Evolutionary conservation across 2,888 invertebrate genomes (phyloP).

Genomic region (Oscheius myriophilus): DNA sequence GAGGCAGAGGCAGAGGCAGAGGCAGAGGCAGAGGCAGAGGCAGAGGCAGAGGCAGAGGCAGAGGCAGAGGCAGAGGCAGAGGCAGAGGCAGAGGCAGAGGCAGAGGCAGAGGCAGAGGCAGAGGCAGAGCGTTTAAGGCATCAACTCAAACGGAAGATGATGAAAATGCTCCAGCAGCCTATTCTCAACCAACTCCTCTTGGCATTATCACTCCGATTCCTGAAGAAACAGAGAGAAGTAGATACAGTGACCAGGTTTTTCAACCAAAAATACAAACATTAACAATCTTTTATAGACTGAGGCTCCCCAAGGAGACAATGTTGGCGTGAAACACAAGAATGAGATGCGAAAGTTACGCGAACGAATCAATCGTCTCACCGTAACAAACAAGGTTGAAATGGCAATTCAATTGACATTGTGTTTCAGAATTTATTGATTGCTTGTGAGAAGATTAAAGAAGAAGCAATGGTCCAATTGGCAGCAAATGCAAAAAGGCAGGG

Average conservation of each 20-base stretch:
- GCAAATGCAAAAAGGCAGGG: slow-evolving; percentile 24
- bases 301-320: slow-evolving; percentile 24
- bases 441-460: slow-evolving; percentile 52
- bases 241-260: background rate
- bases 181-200: background rate
- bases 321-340: slow-evolving; percentile 29
- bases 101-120: slow-evolving; percentile 21
- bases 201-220: slow-evolving; percentile 7
- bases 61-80: too few relatives aligned
- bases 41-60: too few relatives aligned
- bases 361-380: slow-evolving; percentile 34
- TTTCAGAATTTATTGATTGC: slow-evolving; percentile 40
- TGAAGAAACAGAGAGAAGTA: slow-evolving; percentile 9
- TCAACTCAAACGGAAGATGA: background rate
- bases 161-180: background rate
- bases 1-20: too few relatives aligned
- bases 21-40: too few relatives aligned
- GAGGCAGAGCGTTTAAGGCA: slow-evolving; percentile 13
- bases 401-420: background rate
- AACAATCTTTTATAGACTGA: slow-evolving; percentile 10
- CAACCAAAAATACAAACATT: background rate
- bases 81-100: background rate
- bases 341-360: slow-evolving; percentile 46
- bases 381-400: slow-evolving; percentile 34
- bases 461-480: slow-evolving; percentile 43